Conservation (phyloP, 2,113 vertebrate species). For the Zapus hudsonius region DNA sequence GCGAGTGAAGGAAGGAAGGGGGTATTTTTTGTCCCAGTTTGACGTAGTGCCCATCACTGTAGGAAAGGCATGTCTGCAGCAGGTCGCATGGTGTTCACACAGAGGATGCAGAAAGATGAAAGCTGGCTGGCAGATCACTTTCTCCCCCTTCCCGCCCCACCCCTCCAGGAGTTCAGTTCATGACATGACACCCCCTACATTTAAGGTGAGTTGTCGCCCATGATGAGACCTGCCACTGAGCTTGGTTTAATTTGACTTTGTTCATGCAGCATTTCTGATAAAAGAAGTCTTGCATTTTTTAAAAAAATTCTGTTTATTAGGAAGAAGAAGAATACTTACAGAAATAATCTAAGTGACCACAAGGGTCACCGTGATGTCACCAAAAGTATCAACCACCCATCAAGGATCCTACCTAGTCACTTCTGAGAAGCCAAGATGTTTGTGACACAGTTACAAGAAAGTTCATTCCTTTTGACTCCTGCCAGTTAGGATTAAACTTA, state of each 20-base stretch:
- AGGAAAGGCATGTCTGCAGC: not conserved
- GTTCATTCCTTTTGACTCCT: constrained; percentile 80
- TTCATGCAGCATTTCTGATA: not conserved
- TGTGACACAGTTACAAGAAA: constrained; percentile 67
- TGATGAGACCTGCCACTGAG: not conserved
- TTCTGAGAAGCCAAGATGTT: constrained; percentile 57
- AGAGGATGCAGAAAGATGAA: not conserved
- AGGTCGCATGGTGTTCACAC: no score
- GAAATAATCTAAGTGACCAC: not conserved
- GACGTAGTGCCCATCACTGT: no score
- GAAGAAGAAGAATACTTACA: not conserved
- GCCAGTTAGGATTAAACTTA: constrained; percentile 78
- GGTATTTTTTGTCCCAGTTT: not conserved
- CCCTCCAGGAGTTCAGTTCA: not conserved
- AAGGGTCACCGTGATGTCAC: constrained; percentile 39
- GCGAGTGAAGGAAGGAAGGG: not conserved
- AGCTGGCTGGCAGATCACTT: no score
- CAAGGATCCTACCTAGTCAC: not conserved
- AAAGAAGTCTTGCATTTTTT: not conserved
- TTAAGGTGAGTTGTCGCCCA: not conserved
- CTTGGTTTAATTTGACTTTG: not conserved
- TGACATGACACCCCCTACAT: not conserved
- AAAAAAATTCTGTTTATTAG: no score
- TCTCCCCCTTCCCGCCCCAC: no score
- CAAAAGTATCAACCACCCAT: not conserved